Evolutionary conservation across 2,888 invertebrate species (phyloP).

Genomic region (Cephus nigrinus): DNA sequence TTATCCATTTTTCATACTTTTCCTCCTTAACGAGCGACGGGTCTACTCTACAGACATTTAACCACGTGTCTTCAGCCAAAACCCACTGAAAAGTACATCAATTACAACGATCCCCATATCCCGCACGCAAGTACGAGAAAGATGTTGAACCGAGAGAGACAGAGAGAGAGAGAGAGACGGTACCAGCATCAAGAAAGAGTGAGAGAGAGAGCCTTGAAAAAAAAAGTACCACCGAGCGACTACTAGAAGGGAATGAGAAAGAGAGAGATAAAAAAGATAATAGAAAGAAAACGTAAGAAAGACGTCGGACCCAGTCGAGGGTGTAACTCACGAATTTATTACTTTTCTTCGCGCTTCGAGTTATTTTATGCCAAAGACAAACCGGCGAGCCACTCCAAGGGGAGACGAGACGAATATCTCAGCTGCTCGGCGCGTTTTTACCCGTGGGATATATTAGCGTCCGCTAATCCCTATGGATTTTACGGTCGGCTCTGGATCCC

Average conservation of each 20-base stretch:
- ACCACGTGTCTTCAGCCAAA: neutral
- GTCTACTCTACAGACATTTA: neutral
- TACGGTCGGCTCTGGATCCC: slow-evolving; percentile 53
- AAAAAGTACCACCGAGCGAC: no score
- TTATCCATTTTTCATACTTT: neutral
- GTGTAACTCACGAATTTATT: slow-evolving; percentile 53
- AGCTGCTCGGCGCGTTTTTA: slow-evolving; percentile 62
- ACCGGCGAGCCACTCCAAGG: slow-evolving; percentile 32
- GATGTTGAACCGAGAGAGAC: neutral
- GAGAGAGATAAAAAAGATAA: neutral
- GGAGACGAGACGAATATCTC: slow-evolving; percentile 51
- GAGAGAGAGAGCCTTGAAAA: no score
- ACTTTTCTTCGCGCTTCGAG: slow-evolving; percentile 51
- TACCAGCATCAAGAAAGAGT: no score
- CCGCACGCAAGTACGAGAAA: neutral
- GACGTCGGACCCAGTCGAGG: neutral
- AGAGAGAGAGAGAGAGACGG: no score
- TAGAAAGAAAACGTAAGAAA: neutral
- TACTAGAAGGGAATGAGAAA: neutral
- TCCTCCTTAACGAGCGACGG: neutral
- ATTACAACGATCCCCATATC: neutral
- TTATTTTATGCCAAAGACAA: slow-evolving; percentile 60
- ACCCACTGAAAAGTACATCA: neutral
- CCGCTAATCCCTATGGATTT: slow-evolving; percentile 61
- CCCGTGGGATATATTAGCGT: slow-evolving; percentile 61